Conservation (phyloP, 2,888 invertebrate species). For the Ennomos quercinarius region DNA sequence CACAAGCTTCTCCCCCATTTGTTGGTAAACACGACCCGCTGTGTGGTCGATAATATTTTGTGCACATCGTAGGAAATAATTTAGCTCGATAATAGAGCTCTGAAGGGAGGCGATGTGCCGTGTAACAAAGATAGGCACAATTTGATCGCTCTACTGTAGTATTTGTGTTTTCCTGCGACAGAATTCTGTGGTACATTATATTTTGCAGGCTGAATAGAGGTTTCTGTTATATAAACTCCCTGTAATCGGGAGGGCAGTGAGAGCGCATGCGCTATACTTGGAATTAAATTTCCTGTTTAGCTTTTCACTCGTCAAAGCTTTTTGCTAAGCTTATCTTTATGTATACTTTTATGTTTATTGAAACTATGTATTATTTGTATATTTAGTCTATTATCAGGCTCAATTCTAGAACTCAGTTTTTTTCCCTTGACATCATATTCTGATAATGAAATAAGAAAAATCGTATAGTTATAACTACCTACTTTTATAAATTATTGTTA, state of each 20-base stretch:
- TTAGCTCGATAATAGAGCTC: constrained; percentile 45
- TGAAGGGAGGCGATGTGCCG: constrained; percentile 40
- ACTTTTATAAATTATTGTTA: too few relatives aligned
- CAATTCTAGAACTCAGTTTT: too few relatives aligned
- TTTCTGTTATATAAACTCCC: constrained; percentile 5
- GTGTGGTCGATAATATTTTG: constrained; percentile 66
- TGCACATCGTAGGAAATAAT: constrained; percentile 56
- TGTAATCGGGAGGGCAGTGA: not conserved
- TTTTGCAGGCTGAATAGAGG: constrained; percentile 19
- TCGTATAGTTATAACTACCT: too few relatives aligned
- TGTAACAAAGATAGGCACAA: constrained; percentile 40
- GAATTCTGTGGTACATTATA: constrained; percentile 21
- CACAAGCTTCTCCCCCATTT: constrained; percentile 48
- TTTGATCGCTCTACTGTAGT: constrained; percentile 33
- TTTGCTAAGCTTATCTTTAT: too few relatives aligned
- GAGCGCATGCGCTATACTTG: constrained; percentile 20
- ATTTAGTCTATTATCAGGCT: too few relatives aligned
- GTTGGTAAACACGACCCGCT: constrained; percentile 62
- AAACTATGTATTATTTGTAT: too few relatives aligned
- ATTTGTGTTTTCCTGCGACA: constrained; percentile 34
- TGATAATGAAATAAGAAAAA: too few relatives aligned
- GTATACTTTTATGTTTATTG: too few relatives aligned
- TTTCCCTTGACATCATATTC: too few relatives aligned
- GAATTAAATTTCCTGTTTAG: too few relatives aligned
- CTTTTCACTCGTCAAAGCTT: too few relatives aligned